A percentile compares a stretch with the other conserved stretches of the same genome.
These are phyloP conservation scores for Lutjanus erythropterus DNA, from an alignment of 2,113 vertebrate genomes.

Conservation along the genomic window DNA sequence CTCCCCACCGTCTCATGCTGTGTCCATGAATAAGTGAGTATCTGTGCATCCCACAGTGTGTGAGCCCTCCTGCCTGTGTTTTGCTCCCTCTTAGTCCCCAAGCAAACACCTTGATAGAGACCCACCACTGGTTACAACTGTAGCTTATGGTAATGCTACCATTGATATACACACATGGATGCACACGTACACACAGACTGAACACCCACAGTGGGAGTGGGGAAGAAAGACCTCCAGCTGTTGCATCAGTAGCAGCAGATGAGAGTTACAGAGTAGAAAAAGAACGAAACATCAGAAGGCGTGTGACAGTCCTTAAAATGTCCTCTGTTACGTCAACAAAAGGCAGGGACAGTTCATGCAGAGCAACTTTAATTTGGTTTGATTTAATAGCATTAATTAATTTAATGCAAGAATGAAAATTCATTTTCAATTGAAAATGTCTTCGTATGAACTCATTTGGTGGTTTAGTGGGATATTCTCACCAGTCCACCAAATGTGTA, in stretches of 20 bases:
- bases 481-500: not conserved
- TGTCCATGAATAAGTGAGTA: constrained; percentile 51
- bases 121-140: constrained; percentile 67
- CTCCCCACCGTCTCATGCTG: constrained; percentile 34
- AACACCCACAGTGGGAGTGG: constrained; percentile 13
- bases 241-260: constrained; percentile 2
- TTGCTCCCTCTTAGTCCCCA: constrained; percentile 44
- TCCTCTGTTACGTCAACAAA: not conserved
- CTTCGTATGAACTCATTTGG: not conserved
- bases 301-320: constrained; percentile 7
- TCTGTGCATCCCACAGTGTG: constrained; percentile 7
- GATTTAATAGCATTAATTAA: not conserved
- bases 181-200: constrained; percentile 4
- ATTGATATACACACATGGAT: not conserved
- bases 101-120: constrained; percentile 56
- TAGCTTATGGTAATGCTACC: constrained; percentile 64
- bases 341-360: not conserved
- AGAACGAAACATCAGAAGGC: constrained; percentile 8
- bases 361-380: not conserved
- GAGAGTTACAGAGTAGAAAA: constrained; percentile 20
- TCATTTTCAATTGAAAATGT: not conserved
- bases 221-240: constrained; percentile 18
- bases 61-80: constrained; percentile 49
- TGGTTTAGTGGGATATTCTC: not conserved
- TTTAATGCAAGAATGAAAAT: not conserved